phyloP scores from a whole-genome alignment of 2,113 vertebrate genomes.

The Formicarius rufipectus region DNA sequence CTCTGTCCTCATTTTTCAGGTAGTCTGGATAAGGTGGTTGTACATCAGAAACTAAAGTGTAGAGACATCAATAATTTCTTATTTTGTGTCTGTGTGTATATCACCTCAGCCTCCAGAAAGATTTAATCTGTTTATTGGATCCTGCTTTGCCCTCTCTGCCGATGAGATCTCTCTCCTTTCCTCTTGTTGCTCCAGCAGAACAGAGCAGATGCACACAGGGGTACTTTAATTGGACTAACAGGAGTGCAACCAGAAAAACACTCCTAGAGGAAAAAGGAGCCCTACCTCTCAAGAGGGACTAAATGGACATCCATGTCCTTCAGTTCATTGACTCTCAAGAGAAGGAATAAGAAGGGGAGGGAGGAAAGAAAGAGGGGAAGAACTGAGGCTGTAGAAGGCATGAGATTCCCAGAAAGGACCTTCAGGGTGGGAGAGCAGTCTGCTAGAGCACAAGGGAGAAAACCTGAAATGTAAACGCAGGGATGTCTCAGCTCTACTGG shows the following conservation, averaged over 20 bases:
- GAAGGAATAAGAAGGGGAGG: neutral
- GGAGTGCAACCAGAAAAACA: neutral
- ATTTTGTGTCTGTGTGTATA: neutral
- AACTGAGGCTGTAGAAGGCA: neutral
- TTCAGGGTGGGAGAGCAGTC: rapidly evolving
- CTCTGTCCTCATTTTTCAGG: neutral
- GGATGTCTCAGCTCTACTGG: neutral
- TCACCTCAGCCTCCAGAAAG: neutral
- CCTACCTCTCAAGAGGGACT: neutral
- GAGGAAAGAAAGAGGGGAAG: neutral
- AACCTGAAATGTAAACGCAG: neutral
- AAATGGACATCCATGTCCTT: neutral
- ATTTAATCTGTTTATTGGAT: neutral
- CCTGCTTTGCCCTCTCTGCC: neutral
- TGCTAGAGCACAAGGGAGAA: neutral
- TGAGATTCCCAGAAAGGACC: neutral
- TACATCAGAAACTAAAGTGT: neutral
- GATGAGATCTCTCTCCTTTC: neutral
- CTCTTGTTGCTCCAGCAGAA: neutral
- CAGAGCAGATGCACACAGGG: neutral
- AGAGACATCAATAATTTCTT: neutral
- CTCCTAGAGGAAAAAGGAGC: neutral
- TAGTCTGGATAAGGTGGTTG: neutral
- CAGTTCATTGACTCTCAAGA: neutral
- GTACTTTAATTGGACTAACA: neutral